Evolutionary conservation across 2,113 vertebrate genomes (phyloP).

Genomic region (Plectropomus leopardus): DNA sequence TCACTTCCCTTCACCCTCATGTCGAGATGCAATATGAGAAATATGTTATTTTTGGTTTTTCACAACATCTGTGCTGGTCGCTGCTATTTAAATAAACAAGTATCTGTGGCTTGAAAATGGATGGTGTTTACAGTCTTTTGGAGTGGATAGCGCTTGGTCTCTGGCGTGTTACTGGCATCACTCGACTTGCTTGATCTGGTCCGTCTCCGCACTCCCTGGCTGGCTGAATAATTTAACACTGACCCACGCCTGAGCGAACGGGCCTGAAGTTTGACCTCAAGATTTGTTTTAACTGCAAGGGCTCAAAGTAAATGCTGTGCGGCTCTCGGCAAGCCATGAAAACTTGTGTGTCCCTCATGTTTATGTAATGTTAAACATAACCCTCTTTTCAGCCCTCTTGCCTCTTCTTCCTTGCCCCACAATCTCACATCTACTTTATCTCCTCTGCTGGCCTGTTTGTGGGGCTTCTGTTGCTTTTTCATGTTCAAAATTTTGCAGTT

Average conservation of each 20-base stretch:
- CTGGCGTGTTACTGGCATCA: constrained; percentile 66
- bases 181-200: constrained; percentile 75
- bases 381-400: constrained; percentile 29
- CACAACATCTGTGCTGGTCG: constrained; percentile 34
- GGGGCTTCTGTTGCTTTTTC: constrained; percentile 19
- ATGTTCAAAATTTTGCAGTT: constrained; percentile 12
- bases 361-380: constrained; percentile 75
- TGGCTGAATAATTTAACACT: constrained; percentile 81
- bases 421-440: constrained; percentile 27
- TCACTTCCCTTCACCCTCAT: constrained; percentile 28
- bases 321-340: constrained; percentile 37
- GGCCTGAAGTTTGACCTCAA: constrained; percentile 80
- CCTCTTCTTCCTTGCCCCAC: constrained; percentile 18
- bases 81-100: constrained; percentile 73
- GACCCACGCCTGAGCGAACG: constrained; percentile 68
- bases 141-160: constrained; percentile 53
- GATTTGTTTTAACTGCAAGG: constrained; percentile 75
- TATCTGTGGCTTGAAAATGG: constrained; percentile 65
- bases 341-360: constrained; percentile 74
- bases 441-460: constrained; percentile 3
- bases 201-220: constrained; percentile 49
- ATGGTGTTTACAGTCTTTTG: constrained; percentile 74
- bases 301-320: constrained; percentile 70
- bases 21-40: constrained; percentile 26
- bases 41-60: constrained; percentile 63